A percentile compares a stretch with the other conserved stretches of the same genome.
phyloP scores from a whole-genome alignment of 1,140 invertebrate genomes.

The Hestina assimilis region DNA sequence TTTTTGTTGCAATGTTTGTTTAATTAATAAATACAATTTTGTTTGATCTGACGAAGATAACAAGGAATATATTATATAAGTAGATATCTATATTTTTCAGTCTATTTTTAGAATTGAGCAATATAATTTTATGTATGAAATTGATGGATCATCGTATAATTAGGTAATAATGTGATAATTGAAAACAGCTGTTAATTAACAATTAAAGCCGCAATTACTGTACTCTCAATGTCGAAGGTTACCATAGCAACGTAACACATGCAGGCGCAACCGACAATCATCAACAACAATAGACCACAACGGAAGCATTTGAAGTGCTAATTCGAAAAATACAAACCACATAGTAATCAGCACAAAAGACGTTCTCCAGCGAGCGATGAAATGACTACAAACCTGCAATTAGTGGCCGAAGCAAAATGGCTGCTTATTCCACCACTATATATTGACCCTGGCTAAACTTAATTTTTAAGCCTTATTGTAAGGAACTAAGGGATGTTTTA shows the following conservation, averaged over 20 bases:
- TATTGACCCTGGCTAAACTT: conserved; percentile 15
- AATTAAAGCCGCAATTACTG: conserved; percentile 22
- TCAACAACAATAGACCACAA: conserved; percentile 58
- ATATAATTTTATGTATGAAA: too few relatives aligned
- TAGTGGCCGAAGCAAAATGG: conserved; percentile 70
- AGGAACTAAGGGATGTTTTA: conserved; percentile 18
- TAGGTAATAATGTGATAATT: conserved; percentile 2
- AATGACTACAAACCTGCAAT: conserved; percentile 66
- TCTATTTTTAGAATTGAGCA: too few relatives aligned
- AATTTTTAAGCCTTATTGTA: conserved; percentile 3
- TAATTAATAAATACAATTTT: too few relatives aligned
- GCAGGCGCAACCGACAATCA: conserved; percentile 43
- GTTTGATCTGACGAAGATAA: too few relatives aligned
- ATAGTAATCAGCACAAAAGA: conserved; percentile 64
- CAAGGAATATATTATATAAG: too few relatives aligned
- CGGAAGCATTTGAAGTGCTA: conserved; percentile 70
- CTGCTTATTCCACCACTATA: conserved; percentile 46
- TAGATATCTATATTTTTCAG: too few relatives aligned
- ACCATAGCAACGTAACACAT: conserved; percentile 20
- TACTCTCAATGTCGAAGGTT: conserved; percentile 21
- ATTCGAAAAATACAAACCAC: conserved; percentile 75
- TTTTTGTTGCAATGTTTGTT: too few relatives aligned
- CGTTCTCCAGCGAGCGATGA: conserved; percentile 55
- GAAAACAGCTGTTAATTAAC: conserved; percentile 17
- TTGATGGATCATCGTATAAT: too few relatives aligned